Percentiles rank a stretch among this genome's conserved stretches.
Conservation (phyloP, 2,113 vertebrate genomes). For the Cottus gobio region DNA sequence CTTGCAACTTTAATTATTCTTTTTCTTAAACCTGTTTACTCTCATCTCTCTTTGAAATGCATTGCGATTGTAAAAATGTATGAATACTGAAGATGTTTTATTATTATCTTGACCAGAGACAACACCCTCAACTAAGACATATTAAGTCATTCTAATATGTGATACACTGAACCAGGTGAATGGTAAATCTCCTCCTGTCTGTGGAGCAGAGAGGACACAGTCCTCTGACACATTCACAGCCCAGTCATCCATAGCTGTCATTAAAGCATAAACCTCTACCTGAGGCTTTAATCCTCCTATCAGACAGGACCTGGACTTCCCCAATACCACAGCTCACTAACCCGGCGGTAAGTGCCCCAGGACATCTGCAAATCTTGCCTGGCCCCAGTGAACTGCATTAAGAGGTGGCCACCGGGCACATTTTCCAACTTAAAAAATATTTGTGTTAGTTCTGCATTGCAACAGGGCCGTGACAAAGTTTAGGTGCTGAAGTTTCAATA, state of each 20-base stretch:
- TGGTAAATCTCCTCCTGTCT: conserved; percentile 33
- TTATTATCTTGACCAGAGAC: background rate
- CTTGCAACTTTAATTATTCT: too few species aligned
- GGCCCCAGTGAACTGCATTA: conserved; percentile 33
- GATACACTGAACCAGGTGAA: background rate
- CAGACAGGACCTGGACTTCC: conserved; percentile 55
- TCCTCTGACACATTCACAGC: conserved; percentile 48
- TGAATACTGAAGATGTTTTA: background rate
- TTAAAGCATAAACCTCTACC: conserved; percentile 66
- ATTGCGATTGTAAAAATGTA: background rate
- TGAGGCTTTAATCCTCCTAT: conserved; percentile 73
- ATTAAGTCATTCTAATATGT: background rate
- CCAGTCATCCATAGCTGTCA: conserved; percentile 62
- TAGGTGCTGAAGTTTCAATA: background rate
- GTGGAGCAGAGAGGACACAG: conserved; percentile 46
- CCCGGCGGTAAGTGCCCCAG: conserved; percentile 59
- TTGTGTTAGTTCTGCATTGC: conserved; percentile 21
- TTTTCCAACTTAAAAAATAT: conserved; percentile 32
- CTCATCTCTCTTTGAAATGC: background rate
- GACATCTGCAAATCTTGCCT: conserved; percentile 66
- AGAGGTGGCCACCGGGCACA: conserved; percentile 19
- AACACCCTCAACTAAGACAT: background rate
- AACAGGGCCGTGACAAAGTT: conserved; percentile 2
- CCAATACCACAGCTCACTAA: conserved; percentile 72
- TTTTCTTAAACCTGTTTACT: background rate